These are phyloP conservation scores for Drosophila algonquin DNA, from an alignment of 2,888 invertebrate species.

Conservation along the genomic window DNA sequence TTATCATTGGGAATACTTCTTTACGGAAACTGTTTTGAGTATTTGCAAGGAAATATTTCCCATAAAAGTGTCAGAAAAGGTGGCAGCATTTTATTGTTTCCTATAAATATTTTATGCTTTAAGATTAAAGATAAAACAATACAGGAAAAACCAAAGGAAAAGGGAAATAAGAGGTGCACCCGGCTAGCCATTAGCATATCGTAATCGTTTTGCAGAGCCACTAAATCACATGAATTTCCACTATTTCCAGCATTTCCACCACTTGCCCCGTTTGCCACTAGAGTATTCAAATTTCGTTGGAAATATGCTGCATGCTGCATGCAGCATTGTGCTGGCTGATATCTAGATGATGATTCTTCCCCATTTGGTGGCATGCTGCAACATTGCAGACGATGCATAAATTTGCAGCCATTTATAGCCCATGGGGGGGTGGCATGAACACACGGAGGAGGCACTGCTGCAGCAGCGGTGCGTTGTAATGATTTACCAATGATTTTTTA, in stretches of 20 bases:
- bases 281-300: constrained; percentile 34
- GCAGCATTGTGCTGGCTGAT: constrained; percentile 19
- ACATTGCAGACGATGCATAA: constrained; percentile 23
- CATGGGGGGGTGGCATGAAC: background rate
- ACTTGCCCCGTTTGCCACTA: background rate
- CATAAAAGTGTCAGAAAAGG: background rate
- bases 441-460: background rate
- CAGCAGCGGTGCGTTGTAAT: constrained; percentile 33
- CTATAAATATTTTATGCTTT: background rate
- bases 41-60: background rate
- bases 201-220: background rate
- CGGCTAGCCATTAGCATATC: background rate
- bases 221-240: background rate
- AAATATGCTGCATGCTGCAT: constrained; percentile 24
- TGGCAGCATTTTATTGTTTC: background rate
- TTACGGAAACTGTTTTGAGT: background rate
- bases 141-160: background rate
- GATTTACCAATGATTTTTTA: constrained; percentile 56
- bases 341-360: constrained; percentile 24
- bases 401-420: constrained; percentile 53
- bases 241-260: background rate
- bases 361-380: background rate
- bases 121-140: background rate
- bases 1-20: background rate
- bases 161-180: background rate